Evolutionary conservation across 2,113 vertebrate species (phyloP), one percentile per base, ranked within the genome.

Genomic region (Furnarius figulus): DNA sequence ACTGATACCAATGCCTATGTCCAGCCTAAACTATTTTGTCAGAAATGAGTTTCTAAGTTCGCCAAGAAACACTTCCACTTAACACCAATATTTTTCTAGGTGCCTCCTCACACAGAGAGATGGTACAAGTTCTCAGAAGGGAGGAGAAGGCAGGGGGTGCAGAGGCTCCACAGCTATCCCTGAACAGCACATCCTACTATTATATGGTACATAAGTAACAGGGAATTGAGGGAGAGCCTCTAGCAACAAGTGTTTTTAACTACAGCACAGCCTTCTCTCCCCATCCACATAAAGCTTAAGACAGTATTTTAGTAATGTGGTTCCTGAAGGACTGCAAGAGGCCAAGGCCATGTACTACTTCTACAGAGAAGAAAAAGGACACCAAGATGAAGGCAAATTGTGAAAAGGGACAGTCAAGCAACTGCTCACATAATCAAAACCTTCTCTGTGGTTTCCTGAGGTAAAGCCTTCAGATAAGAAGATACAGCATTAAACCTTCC

Each of bases 1-100:
- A 37, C 1, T 10, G 0, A 6, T 5, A 37, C 1, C 8, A 0
- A 6, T 28, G 25, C 33, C 55, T 12, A 1, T 0, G 3, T 3
- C n/a, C 8, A 44, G 12, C 37, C 35, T 12, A 5, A 77, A 11
- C 42, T 33, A 2, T 25, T 70, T 46, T 35, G 20, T 49, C 59
- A 71, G 33, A 4, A 0, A 3, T 5, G 3, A 11, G 23, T 5
- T n/a, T 10, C 37, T 77, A 17, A 83, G 13, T 7, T 15, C 90
- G 86, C 13, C 8, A 50, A 75, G 66, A 68, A 65, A 65, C 0
- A 6, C 22, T 56, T 27, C 37, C 40, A 2, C 30, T 63, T 31
- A 66, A 40, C 12, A 40, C 3, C 30, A 22, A 2, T 0, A 0
- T 12, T 44, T 65, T 13, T n/a, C 40, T 3, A 0, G 31, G 24